A percentile compares a stretch with the other conserved stretches of the same genome.
These are phyloP conservation scores for Anneissia japonica DNA, from an alignment of 35 echinoderm and acorn worm species.

Conservation along the genomic window DNA sequence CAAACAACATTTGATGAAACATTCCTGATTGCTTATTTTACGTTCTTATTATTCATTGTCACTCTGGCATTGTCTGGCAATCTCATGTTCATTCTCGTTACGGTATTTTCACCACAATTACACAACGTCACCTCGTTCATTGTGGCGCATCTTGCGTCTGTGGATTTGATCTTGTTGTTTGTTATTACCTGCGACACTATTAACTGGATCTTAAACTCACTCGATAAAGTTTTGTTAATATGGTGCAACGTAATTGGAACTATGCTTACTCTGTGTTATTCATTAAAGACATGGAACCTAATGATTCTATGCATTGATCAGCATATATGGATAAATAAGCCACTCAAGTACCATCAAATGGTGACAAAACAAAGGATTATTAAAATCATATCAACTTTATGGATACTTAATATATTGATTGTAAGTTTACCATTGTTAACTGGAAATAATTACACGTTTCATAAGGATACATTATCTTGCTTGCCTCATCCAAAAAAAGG, in stretches of 20 bases:
- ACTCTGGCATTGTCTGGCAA: slow-evolving; percentile 59
- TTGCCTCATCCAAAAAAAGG: background rate
- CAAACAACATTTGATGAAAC: too few relatives aligned
- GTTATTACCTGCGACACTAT: too few relatives aligned
- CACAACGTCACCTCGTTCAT: slow-evolving; percentile 70
- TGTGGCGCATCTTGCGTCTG: slow-evolving; percentile 62
- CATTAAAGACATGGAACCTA: slow-evolving; percentile 62
- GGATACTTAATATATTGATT: slow-evolving; percentile 35
- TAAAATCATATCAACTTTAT: slow-evolving; percentile 28
- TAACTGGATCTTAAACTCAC: background rate
- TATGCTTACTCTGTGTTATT: slow-evolving; percentile 33
- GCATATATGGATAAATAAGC: slow-evolving; percentile 74
- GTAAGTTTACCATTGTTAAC: slow-evolving; percentile 42
- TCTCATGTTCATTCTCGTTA: slow-evolving; percentile 54
- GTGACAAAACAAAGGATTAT: slow-evolving; percentile 42
- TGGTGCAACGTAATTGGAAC: slow-evolving; percentile 53
- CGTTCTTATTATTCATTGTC: slow-evolving; percentile 33
- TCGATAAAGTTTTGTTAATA: background rate
- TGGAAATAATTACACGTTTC: slow-evolving; percentile 11
- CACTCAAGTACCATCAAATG: slow-evolving; percentile 69
- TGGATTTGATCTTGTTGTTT: slow-evolving; percentile 28
- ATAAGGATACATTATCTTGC: background rate
- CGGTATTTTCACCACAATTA: slow-evolving; percentile 53
- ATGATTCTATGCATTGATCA: slow-evolving; percentile 59
- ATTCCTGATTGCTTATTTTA: background rate